Base-by-base conservation (phyloP, 2,113 vertebrate genomes). In the Sterna hirundo region DNA sequence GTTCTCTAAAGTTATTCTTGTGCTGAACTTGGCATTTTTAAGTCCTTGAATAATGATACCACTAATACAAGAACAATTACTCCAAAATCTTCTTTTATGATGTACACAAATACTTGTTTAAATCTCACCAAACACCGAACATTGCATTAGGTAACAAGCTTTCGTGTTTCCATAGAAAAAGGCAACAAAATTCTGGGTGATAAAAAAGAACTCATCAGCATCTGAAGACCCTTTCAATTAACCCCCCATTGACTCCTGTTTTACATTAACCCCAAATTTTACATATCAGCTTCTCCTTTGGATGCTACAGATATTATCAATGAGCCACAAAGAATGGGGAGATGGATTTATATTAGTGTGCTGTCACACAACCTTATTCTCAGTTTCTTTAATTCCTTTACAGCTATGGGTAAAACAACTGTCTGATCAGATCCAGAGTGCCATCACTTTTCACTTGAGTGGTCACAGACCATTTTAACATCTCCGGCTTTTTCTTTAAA, bases 21-120 rank as follows among this genome's bases (percentile, higher is more conserved):
- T 34, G 22, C 49, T 3, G 8, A 79, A 79, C n/a, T 5, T 68
- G 17, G 15, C 4, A 0, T 29, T 51, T 2, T 0, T 40, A 87
- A 21, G 4, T 64, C 29, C 42, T 70, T 64, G 6, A 64, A 64
- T 51, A 86, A 71, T 5, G n/a, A 15, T 14, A 57, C 4, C 25
- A 38, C 7, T 16, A 81, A 61, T 3, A 60, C 23, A 74, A 70
- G 80, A 76, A 60, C 1, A 0, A 61, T 13, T 57, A 57, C 16
- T 62, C 18, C 22, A 90, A 76, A 86, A 55, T 19, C 8, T 64
- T 76, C 4, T 68, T 90, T 64, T 77, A 44, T 22, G 5, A 25
- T 5, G 5, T 18, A 64, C 44, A 47, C 7, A 72, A 76, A 42
- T 29, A 49, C 22, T 69, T 62, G 64, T 5, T 42, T 82, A 64